Conservation (phyloP, 2,888 invertebrate genomes). For the Luperina nickerlii region DNA sequence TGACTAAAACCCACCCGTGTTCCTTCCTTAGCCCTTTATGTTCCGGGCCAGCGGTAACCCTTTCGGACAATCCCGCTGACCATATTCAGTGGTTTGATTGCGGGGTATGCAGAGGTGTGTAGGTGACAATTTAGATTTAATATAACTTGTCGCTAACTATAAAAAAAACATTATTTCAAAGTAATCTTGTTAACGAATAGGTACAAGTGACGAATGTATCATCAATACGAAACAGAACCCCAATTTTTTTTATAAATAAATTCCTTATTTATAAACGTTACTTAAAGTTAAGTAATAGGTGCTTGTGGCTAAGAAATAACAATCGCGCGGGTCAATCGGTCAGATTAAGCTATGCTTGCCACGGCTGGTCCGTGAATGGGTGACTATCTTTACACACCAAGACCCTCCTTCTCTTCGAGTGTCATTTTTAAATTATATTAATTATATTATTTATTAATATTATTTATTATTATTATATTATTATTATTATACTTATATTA, state of each 20-base stretch:
- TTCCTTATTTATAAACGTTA: not conserved
- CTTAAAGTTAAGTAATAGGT: not conserved
- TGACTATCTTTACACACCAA: not conserved
- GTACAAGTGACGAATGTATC: not conserved
- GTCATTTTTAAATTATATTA: not conserved
- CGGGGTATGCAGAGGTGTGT: not conserved
- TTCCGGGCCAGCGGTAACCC: too few species aligned
- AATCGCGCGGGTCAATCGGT: not conserved
- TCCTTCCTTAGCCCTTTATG: too few species aligned
- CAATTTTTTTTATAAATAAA: not conserved
- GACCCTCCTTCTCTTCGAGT: not conserved
- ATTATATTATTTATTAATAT: too few species aligned
- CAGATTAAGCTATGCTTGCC: not conserved
- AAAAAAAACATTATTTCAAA: not conserved
- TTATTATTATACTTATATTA: too few species aligned
- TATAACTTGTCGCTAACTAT: too few species aligned
- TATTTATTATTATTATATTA: too few species aligned
- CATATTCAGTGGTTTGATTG: constrained; percentile 16
- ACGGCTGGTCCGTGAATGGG: not conserved
- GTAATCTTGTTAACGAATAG: not conserved
- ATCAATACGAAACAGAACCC: not conserved
- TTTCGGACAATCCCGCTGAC: too few species aligned
- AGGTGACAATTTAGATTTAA: not conserved
- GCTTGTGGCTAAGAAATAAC: not conserved
- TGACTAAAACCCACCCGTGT: too few species aligned